These are phyloP conservation scores for Phania funesta DNA, from an alignment of 2,888 invertebrate species.

Conservation along the genomic window DNA sequence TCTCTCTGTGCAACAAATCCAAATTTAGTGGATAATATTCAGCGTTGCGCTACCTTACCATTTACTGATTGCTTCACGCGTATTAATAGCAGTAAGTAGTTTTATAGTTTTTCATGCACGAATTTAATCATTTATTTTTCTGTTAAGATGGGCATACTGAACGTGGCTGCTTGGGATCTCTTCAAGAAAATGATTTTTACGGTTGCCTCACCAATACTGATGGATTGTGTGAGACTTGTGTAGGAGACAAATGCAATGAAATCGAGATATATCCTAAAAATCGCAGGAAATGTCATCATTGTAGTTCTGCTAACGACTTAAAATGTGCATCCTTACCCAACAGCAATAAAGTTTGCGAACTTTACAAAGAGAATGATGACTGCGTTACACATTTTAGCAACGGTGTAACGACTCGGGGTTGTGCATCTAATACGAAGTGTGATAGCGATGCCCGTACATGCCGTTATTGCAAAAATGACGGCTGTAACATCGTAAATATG, in stretches of 20 bases:
- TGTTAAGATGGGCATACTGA: conserved; percentile 72
- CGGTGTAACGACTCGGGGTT: conserved; percentile 75
- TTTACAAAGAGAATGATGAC: conserved; percentile 71
- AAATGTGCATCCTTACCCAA: conserved; percentile 71
- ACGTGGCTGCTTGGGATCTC: conserved; percentile 73
- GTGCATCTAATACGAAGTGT: conserved; percentile 73
- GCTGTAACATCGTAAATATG: conserved; percentile 74
- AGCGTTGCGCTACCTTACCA: conserved; percentile 72
- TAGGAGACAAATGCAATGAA: conserved; percentile 73
- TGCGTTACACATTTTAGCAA: conserved; percentile 73
- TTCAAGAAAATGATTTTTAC: conserved; percentile 71
- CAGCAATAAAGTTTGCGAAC: conserved; percentile 72
- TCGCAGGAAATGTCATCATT: conserved; percentile 75
- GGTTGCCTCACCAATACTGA: conserved; percentile 71
- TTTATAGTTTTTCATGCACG: neutral
- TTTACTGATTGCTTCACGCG: conserved; percentile 75
- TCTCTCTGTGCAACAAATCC: conserved; percentile 76
- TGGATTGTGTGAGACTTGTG: conserved; percentile 72
- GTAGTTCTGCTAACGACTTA: conserved; percentile 71
- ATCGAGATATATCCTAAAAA: conserved; percentile 72
- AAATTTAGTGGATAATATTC: conserved; percentile 68
- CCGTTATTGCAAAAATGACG: conserved; percentile 70
- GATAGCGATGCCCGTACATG: conserved; percentile 71
- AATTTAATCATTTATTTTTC: conserved; percentile 1
- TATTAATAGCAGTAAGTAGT: conserved; percentile 70